These are phyloP conservation scores for Thinocorus orbignyianus DNA, from an alignment of 2,113 vertebrate genomes.

Conservation along the genomic window DNA sequence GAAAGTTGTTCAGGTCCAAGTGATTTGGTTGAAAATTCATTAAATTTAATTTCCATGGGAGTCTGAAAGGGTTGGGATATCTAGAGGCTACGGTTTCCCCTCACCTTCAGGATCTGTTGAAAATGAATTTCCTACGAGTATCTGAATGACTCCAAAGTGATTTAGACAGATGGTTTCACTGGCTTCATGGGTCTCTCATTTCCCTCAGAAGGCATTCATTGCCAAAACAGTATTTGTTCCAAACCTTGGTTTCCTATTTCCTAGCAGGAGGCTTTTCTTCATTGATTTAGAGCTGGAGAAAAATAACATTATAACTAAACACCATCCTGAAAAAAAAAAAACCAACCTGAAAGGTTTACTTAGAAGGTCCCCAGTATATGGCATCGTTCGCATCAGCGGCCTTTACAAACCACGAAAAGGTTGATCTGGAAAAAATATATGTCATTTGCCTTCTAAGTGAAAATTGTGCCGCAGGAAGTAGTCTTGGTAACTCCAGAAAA, in stretches of 20 bases:
- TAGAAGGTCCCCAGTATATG: neutral
- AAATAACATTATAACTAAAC: neutral
- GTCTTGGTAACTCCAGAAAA: neutral
- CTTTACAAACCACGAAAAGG: neutral
- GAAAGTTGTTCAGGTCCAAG: neutral
- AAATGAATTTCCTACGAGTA: conserved; percentile 27
- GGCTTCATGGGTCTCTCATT: conserved; percentile 22
- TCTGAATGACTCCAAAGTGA: conserved; percentile 18
- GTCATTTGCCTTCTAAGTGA: neutral
- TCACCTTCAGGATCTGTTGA: conserved; percentile 5
- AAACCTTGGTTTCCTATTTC: conserved; percentile 30
- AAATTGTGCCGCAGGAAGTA: neutral
- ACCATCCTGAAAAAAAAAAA: neutral
- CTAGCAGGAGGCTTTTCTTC: conserved; percentile 14
- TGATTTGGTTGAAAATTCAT: neutral
- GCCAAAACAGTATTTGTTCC: conserved; percentile 33
- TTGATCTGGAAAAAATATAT: neutral
- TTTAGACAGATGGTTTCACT: conserved; percentile 37
- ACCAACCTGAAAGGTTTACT: neutral
- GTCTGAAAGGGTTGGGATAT: neutral
- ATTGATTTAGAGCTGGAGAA: conserved; percentile 2
- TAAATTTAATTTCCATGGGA: neutral
- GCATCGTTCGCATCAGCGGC: neutral
- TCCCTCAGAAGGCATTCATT: conserved; percentile 7
- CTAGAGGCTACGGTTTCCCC: neutral